Evolutionary conservation across 1,140 invertebrate genomes (phyloP).

Genomic region (Megathymus violae): DNA sequence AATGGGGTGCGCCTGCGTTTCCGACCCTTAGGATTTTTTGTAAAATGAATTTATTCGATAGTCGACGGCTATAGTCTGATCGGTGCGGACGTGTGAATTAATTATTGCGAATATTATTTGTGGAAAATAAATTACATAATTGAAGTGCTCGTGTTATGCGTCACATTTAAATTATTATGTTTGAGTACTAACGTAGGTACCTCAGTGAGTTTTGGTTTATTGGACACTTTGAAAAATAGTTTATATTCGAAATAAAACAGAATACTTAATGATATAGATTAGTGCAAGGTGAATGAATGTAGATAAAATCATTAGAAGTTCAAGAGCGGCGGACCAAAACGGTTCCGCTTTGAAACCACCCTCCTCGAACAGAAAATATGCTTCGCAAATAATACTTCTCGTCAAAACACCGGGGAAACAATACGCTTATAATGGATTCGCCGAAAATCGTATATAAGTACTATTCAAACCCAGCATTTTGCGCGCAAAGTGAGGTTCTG

Average conservation of each 20-base stretch:
- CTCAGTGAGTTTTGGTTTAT: too few relatives aligned
- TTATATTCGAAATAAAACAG: too few relatives aligned
- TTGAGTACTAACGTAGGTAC: slow-evolving; percentile 12
- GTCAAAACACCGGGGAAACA: slow-evolving; percentile 44
- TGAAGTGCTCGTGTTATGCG: neutral
- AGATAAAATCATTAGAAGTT: slow-evolving; percentile 30
- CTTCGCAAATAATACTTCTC: slow-evolving; percentile 39
- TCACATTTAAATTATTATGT: neutral
- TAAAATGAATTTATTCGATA: slow-evolving; percentile 51
- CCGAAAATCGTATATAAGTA: slow-evolving; percentile 84
- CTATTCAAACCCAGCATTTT: slow-evolving; percentile 91
- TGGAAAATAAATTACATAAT: neutral
- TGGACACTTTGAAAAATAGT: too few relatives aligned
- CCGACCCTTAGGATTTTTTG: slow-evolving; percentile 62
- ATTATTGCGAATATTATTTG: neutral
- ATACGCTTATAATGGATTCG: slow-evolving; percentile 77
- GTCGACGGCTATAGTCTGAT: slow-evolving; percentile 65
- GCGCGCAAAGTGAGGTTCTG: slow-evolving; percentile 88
- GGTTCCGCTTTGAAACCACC: slow-evolving; percentile 59
- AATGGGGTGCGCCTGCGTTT: slow-evolving; percentile 75
- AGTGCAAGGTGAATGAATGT: slow-evolving; percentile 17
- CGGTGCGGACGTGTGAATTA: slow-evolving; percentile 37
- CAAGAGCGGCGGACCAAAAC: slow-evolving; percentile 48
- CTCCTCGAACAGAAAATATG: slow-evolving; percentile 55
- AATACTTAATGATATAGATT: too few relatives aligned